Conservation (phyloP, 1,140 invertebrate genomes). For the Palaemon carinicauda region DNA sequence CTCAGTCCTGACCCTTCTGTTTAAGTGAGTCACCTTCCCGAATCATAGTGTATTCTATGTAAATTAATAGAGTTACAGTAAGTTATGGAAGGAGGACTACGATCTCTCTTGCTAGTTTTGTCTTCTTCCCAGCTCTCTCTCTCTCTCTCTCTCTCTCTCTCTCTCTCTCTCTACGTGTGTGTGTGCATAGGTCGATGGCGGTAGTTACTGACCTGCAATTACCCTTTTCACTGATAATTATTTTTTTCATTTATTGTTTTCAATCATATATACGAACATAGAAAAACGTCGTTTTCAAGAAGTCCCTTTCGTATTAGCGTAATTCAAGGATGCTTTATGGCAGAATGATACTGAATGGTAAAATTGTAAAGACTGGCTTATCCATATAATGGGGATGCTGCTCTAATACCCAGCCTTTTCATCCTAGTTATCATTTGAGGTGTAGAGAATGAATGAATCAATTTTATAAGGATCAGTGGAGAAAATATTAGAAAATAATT, state of each 20-base stretch:
- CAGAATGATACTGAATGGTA: too few relatives aligned
- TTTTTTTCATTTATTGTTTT: too few relatives aligned
- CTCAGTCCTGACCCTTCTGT: not conserved
- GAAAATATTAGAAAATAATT: not conserved
- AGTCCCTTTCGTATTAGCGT: too few relatives aligned
- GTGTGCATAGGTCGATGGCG: too few relatives aligned
- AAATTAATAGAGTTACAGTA: slow-evolving; percentile 27
- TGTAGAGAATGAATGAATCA: not conserved
- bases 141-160: too few relatives aligned
- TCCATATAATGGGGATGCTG: too few relatives aligned
- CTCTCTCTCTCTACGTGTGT: too few relatives aligned
- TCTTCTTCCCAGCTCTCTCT: not conserved
- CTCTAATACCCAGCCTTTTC: too few relatives aligned
- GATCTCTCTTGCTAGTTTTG: not conserved
- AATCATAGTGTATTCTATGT: not conserved
- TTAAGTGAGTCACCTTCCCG: not conserved
- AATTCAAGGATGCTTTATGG: too few relatives aligned
- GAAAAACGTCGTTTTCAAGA: not conserved
- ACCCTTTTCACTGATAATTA: too few relatives aligned
- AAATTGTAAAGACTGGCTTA: too few relatives aligned
- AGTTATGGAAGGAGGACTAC: not conserved
- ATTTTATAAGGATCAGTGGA: not conserved
- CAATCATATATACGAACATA: not conserved
- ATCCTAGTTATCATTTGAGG: not conserved
- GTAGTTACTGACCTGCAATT: too few relatives aligned